Evolutionary conservation across 2,113 vertebrate genomes (phyloP).

Genomic region (Peromyscus californicus): DNA sequence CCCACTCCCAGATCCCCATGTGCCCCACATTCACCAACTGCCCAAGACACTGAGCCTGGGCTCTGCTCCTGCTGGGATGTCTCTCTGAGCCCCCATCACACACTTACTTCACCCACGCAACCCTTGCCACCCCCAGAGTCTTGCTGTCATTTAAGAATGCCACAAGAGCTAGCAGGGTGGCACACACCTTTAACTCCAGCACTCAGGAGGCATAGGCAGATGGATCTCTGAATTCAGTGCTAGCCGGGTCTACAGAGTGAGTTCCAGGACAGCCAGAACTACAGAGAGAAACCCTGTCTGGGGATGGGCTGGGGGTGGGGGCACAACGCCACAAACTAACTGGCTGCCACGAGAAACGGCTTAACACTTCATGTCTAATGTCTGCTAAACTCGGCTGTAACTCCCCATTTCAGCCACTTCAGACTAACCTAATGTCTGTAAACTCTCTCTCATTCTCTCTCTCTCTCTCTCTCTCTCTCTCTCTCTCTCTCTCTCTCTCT

Average conservation of each 20-base stretch:
- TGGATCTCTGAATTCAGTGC: not conserved
- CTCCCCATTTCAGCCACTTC: not conserved
- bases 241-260: not conserved
- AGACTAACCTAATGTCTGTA: not conserved
- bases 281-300: not conserved
- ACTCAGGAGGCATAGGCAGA: not conserved
- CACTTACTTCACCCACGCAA: not conserved
- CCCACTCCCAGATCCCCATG: not conserved
- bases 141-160: not conserved
- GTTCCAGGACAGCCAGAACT: not conserved
- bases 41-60: not conserved
- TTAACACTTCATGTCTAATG: not conserved
- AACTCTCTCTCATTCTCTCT: not conserved
- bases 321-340: not conserved
- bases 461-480: not conserved
- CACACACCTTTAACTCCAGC: not conserved
- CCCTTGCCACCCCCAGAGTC: not conserved
- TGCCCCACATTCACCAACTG: rapidly evolving
- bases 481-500: not conserved
- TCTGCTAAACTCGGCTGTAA: not conserved
- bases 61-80: not conserved
- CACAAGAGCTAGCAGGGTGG: not conserved
- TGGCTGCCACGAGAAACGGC: rapidly evolving
- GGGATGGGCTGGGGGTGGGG: too few relatives aligned
- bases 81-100: not conserved